Conservation (phyloP, 1,140 invertebrate species). For the Drosophila melanogaster region Release_6_plus_ISO1_MT NC_004354.4:7654501-7655000, state of each 20-base stretch:
- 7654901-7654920: slow-evolving; percentile 13
- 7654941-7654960: slow-evolving; percentile 76
- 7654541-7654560: slow-evolving; percentile 47
- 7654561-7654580: slow-evolving; percentile 30
- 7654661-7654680: slow-evolving; percentile 33
- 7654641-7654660: slow-evolving; percentile 49
- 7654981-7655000: neutral
- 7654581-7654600: slow-evolving; percentile 65
- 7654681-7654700: slow-evolving; percentile 45
- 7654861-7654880: slow-evolving; percentile 85
- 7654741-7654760: slow-evolving; percentile 73
- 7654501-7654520: slow-evolving; percentile 72
- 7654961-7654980: slow-evolving; percentile 56
- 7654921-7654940: slow-evolving; percentile 24
- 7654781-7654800: slow-evolving; percentile 50
- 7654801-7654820: slow-evolving; percentile 23
- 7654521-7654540: slow-evolving; percentile 81
- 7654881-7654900: slow-evolving; percentile 84
- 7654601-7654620: slow-evolving; percentile 11
- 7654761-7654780: slow-evolving; percentile 23
- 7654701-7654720: slow-evolving; percentile 59
- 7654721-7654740: slow-evolving; percentile 80
- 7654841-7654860: slow-evolving; percentile 81
- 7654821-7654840: slow-evolving; percentile 34
- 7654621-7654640: slow-evolving; percentile 15